Evolutionary conservation across 2,797 vertebrate genomes (phyloP).

Genomic region (Gephyroberyx darwinii): DNA sequence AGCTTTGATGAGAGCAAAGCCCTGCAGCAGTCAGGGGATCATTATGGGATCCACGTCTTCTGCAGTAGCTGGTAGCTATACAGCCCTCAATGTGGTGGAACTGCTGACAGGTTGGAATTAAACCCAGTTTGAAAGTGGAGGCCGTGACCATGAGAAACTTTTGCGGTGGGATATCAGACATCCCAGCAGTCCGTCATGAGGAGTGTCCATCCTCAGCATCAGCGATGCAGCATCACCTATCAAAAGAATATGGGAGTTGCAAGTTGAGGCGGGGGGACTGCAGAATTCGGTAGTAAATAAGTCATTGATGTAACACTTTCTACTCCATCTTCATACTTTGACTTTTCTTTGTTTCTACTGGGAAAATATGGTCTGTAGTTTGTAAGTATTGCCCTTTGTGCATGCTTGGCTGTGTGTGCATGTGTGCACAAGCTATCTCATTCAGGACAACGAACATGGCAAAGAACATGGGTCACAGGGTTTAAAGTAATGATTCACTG

Average conservation of each 20-base stretch:
- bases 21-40: constrained; percentile 57
- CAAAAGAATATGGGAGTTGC: constrained; percentile 36
- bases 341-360: constrained; percentile 1
- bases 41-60: constrained; percentile 62
- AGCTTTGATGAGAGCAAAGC: constrained; percentile 62
- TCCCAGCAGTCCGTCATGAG: constrained; percentile 29
- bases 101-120: constrained; percentile 61
- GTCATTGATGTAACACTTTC: too few species aligned
- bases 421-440: constrained; percentile 38
- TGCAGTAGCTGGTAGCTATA: constrained; percentile 46
- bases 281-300: constrained; percentile 9
- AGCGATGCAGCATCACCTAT: constrained; percentile 29
- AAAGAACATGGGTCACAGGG: constrained; percentile 17
- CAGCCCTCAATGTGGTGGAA: constrained; percentile 31
- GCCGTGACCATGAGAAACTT: constrained; percentile 52
- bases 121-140: constrained; percentile 54
- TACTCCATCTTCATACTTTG: too few species aligned
- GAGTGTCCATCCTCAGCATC: constrained; percentile 20
- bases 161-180: constrained; percentile 27
- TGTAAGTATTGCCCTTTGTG: constrained; percentile 9
- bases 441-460: constrained; percentile 18
- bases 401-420: not conserved
- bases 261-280: not conserved
- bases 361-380: constrained; percentile 29
- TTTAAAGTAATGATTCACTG: constrained; percentile 30